Percentiles rank a stretch among this genome's conserved stretches.
Conservation (phyloP, 2,888 invertebrate genomes). For the Ormyrus rosae region DNA sequence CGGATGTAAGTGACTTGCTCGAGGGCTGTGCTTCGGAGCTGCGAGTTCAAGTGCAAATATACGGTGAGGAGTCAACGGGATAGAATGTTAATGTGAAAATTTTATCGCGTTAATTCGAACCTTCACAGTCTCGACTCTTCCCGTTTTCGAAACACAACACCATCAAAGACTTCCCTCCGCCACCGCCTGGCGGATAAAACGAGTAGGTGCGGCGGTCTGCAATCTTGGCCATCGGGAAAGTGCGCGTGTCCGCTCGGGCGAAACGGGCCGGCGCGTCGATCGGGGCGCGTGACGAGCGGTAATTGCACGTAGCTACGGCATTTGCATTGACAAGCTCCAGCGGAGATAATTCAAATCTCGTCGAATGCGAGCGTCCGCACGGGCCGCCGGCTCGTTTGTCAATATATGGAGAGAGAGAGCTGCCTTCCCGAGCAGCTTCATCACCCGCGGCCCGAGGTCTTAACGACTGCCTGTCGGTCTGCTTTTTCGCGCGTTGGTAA, state of each 20-base stretch:
- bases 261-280: slow-evolving; percentile 64
- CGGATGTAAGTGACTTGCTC: no score
- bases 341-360: slow-evolving; percentile 75
- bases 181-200: background rate
- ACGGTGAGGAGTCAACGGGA: no score
- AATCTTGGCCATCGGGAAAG: background rate
- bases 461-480: no score
- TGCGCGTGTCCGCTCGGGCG: no score
- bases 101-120: no score
- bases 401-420: slow-evolving; percentile 8
- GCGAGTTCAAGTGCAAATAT: no score
- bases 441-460: no score
- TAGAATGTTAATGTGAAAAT: no score
- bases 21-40: no score
- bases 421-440: background rate
- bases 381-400: slow-evolving; percentile 31
- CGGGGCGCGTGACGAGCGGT: slow-evolving; percentile 73
- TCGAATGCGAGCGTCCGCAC: slow-evolving; percentile 67
- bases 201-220: slow-evolving; percentile 27
- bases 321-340: slow-evolving; percentile 67
- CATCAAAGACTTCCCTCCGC: no score
- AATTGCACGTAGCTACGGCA: slow-evolving; percentile 74
- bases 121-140: no score
- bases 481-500: background rate
- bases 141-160: no score